Base-by-base conservation (phyloP, 2,888 invertebrate genomes). In the Dynastes tityus region DNA sequence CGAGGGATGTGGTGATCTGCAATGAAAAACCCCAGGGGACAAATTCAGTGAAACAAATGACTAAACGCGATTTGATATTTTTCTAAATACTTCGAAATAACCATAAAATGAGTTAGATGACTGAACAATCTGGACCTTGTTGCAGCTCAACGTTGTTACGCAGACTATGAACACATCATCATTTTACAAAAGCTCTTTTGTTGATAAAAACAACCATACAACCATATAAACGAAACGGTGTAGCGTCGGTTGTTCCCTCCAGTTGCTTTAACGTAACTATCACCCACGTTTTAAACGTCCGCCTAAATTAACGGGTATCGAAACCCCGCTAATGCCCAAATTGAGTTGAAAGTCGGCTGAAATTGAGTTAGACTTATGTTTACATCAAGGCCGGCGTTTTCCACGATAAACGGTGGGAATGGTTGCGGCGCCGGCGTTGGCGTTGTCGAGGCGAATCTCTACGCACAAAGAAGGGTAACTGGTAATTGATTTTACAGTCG, bases 281-380 rank as follows among this genome's bases (percentile, higher is more conserved):
- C 65, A 49, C 65, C 37, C 65, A 16, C 55, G 22, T 67, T 67
- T 68, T 49, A 68, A 68, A 68, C 68, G 68, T 68, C 51, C 51
- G 51, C 51, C 29, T 68, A 68, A 68, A 68, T 68, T 68, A 68
- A 49, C 68, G 68, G 63, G 68, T n/a, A 68, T 49, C 68, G 75
- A 75, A 77, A 70, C 77, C 77, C 27, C 40, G 77, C 53, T 58
- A 77, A 77, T 58, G 51, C 55, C 58, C 37, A 77, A 77, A 77
- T 77, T 77, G 77, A 77, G 70, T 77, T 77, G 77, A 79, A 79
- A 79, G 79, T 79, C 79, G 76, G 55, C 71, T 64, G 63, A 70
- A 79, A 79, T 79, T 79, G 79, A 79, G 79, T 79, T 79, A 76
- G 79, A 67, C 73, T 67, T 65, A 58, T 79, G 79, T 79, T 79